These are phyloP conservation scores for Nycticebus coucang DNA, from an alignment of 2,113 vertebrate genomes.

Conservation along the genomic window DNA sequence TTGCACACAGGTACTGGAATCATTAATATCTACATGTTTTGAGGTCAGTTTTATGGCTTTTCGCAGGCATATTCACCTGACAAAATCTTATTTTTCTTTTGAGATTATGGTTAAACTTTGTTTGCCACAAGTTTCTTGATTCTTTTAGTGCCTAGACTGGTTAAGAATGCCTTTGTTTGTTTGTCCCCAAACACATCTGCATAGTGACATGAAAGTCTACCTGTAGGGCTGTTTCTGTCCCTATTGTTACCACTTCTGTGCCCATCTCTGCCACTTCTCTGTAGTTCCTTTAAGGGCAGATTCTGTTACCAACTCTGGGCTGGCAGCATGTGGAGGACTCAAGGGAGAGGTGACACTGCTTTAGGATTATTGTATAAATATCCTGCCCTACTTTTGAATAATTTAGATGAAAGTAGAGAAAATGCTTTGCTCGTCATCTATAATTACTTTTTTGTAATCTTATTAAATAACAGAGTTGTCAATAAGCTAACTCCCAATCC, in stretches of 20 bases:
- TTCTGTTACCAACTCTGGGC: neutral
- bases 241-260: neutral
- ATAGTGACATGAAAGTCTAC: neutral
- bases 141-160: neutral
- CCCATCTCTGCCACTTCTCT: neutral
- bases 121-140: neutral
- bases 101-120: neutral
- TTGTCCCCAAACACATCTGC: neutral
- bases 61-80: neutral
- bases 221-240: neutral
- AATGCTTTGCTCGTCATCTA: neutral
- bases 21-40: neutral
- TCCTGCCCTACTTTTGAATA: neutral
- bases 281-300: neutral
- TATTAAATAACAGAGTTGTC: neutral
- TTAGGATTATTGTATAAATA: neutral
- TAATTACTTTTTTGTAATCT: conserved; percentile 12
- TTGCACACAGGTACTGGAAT: neutral
- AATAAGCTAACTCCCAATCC: neutral
- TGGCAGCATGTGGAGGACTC: neutral
- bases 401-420: neutral
- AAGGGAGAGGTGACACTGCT: neutral
- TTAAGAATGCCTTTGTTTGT: neutral
- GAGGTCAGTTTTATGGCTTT: neutral
- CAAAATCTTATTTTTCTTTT: neutral